These are phyloP conservation scores for Crotalus helleri DNA, from an alignment of 2,113 vertebrate genomes.

Conservation along the genomic window DNA sequence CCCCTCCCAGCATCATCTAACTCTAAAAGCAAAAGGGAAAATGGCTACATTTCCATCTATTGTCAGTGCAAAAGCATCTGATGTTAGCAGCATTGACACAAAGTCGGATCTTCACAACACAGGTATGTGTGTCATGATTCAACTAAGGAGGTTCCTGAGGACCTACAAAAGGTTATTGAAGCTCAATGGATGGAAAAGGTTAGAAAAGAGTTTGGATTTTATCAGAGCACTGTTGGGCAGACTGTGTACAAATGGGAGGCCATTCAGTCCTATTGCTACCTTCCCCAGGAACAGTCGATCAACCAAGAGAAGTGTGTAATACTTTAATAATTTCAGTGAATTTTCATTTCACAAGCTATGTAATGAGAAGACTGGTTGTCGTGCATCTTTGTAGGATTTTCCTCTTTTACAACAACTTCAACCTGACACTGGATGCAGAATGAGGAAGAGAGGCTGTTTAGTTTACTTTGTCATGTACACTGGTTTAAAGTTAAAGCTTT, in stretches of 20 bases:
- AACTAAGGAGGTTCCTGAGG: not conserved
- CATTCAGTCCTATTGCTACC: not conserved
- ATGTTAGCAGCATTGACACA: too few relatives aligned
- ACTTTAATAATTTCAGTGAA: not conserved
- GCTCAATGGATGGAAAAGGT: not conserved
- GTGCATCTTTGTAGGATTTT: not conserved
- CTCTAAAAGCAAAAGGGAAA: too few relatives aligned
- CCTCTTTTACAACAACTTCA: not conserved
- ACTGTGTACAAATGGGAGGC: not conserved
- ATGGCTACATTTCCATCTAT: too few relatives aligned
- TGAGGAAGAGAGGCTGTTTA: not conserved
- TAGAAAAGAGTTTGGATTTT: not conserved
- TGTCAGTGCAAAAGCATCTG: too few relatives aligned
- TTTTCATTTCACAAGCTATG: not conserved
- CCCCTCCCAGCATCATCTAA: too few relatives aligned
- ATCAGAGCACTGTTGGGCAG: not conserved
- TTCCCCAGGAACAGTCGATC: not conserved
- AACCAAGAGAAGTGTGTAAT: not conserved
- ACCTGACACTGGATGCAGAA: not conserved
- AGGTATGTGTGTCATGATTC: not conserved
- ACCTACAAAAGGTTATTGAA: not conserved
- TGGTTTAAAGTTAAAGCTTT: not conserved
- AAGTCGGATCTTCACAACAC: not conserved
- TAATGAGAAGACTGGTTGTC: not conserved
- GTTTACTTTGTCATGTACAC: not conserved